Evolutionary conservation across 2,888 invertebrate genomes (phyloP).

Genomic region (Epirrita christyi): DNA sequence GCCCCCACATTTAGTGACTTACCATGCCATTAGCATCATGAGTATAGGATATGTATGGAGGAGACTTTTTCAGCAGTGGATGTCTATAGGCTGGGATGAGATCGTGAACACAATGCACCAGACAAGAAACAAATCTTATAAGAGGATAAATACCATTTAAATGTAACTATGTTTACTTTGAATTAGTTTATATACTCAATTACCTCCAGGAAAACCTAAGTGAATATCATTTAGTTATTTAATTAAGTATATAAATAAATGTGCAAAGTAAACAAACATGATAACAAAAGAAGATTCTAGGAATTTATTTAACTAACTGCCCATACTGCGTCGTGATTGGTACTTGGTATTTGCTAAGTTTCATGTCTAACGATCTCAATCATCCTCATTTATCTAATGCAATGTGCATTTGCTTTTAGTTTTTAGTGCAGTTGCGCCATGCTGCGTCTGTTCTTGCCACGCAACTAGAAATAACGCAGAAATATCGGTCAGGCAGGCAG

Average conservation of each 20-base stretch:
- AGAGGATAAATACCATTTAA: neutral
- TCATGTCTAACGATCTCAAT: constrained; percentile 23
- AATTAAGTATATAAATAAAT: neutral
- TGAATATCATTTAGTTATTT: neutral
- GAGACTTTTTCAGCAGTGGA: too few species aligned
- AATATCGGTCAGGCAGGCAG: constrained; percentile 81
- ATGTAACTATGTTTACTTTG: neutral
- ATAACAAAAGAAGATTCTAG: neutral
- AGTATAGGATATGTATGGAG: too few species aligned
- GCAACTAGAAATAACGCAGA: constrained; percentile 77
- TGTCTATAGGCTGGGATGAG: too few species aligned
- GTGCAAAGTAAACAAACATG: neutral
- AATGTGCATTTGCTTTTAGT: constrained; percentile 78
- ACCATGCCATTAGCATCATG: too few species aligned
- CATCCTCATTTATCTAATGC: constrained; percentile 69
- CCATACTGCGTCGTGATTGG: neutral
- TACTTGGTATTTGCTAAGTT: neutral
- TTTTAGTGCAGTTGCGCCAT: constrained; percentile 75
- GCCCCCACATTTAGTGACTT: too few species aligned
- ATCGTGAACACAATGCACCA: too few species aligned
- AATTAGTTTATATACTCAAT: too few species aligned
- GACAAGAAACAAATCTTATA: neutral
- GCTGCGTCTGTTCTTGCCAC: constrained; percentile 59
- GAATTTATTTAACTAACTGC: neutral
- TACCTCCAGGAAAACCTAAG: constrained; percentile 1